Conservation (phyloP, 2,797 vertebrate species). For the Limosa lapponica region DNA sequence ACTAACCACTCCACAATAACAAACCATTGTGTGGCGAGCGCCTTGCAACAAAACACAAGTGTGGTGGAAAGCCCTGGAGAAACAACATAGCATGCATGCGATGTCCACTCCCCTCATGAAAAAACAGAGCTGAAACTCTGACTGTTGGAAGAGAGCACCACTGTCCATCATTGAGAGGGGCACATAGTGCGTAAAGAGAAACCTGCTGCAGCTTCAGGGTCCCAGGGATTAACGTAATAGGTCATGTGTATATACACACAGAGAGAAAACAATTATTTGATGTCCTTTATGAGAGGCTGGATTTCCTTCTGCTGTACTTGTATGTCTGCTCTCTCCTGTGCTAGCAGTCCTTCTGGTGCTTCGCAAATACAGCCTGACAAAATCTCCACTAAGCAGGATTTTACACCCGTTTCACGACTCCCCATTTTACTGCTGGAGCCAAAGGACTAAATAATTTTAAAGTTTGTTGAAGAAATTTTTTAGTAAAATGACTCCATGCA, state of each 20-base stretch:
- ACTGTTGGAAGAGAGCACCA: neutral
- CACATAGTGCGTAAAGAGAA: neutral
- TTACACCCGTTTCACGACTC: neutral
- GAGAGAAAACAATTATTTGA: neutral
- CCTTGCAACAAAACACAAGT: neutral
- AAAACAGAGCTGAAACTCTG: neutral
- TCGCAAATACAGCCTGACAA: neutral
- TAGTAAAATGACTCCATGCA: neutral
- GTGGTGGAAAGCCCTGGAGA: neutral
- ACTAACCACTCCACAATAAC: constrained; percentile 27
- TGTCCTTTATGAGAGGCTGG: neutral
- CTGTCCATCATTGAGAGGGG: neutral
- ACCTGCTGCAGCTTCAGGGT: neutral
- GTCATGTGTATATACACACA: neutral
- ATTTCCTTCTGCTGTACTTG: neutral
- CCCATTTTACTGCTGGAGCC: neutral
- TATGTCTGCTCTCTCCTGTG: neutral
- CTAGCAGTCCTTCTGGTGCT: neutral
- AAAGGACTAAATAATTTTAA: neutral
- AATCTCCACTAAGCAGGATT: neutral
- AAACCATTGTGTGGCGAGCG: constrained; percentile 2
- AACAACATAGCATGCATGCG: neutral
- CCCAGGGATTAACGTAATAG: neutral
- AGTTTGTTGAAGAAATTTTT: neutral
- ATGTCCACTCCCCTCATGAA: neutral